These are phyloP conservation scores for Rhyacophila evoluta DNA, from an alignment of 2,888 invertebrate genomes.

Conservation along the genomic window DNA sequence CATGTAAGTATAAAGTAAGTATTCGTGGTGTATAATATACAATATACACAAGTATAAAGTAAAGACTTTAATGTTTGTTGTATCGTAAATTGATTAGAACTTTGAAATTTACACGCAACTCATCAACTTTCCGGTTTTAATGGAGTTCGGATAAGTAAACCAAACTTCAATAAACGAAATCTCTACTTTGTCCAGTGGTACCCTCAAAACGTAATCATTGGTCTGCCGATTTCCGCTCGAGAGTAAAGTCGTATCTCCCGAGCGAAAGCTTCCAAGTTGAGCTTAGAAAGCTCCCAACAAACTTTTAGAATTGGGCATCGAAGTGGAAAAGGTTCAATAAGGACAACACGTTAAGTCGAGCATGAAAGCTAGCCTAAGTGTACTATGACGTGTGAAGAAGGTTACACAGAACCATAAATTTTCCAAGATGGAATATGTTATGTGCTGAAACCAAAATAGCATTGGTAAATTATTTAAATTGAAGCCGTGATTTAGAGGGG, in stretches of 20 bases:
- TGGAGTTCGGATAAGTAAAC: slow-evolving; percentile 1
- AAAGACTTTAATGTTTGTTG: not conserved
- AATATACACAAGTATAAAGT: no score
- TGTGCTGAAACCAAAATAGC: slow-evolving; percentile 33
- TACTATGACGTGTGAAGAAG: slow-evolving; percentile 41
- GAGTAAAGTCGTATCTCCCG: slow-evolving; percentile 4
- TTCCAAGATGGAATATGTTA: slow-evolving; percentile 28
- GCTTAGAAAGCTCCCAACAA: slow-evolving; percentile 43
- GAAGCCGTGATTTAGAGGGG: not conserved
- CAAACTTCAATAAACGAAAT: slow-evolving; percentile 2
- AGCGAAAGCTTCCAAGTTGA: slow-evolving; percentile 28
- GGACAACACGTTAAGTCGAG: slow-evolving; percentile 48
- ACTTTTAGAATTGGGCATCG: slow-evolving; percentile 49
- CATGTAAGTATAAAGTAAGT: no score
- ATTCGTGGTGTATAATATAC: no score
- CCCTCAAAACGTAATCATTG: slow-evolving; percentile 18
- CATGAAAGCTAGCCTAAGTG: slow-evolving; percentile 35
- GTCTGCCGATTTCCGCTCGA: slow-evolving; percentile 19
- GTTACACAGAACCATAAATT: slow-evolving; percentile 35
- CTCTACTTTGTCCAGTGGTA: not conserved
- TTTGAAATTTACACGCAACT: not conserved
- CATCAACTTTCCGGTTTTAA: not conserved
- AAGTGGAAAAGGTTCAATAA: slow-evolving; percentile 52
- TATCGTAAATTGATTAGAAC: not conserved
- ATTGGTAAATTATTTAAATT: not conserved